A percentile compares a stretch with the other conserved stretches of the same genome.
Evolutionary conservation across 2,113 vertebrate species (phyloP).

Genomic region (Tricholaema leucomelas): DNA sequence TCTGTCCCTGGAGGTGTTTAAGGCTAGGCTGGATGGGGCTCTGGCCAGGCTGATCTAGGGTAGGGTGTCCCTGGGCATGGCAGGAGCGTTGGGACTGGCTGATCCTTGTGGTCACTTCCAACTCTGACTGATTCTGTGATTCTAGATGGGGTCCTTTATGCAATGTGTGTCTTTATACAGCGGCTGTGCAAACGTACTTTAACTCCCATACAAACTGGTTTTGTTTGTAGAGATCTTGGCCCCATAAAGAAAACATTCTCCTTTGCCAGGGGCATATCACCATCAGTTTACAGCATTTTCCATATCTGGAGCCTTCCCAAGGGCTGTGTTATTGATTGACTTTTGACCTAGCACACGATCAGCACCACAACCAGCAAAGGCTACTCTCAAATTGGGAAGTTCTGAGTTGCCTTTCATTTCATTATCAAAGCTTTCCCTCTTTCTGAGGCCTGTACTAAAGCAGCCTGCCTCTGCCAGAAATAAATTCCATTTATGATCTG

Average conservation of each 20-base stretch:
- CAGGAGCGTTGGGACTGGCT: no score
- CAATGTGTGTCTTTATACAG: not conserved
- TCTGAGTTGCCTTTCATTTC: constrained; percentile 38
- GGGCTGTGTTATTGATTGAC: not conserved
- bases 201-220: not conserved
- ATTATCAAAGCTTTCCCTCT: not conserved
- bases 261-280: not conserved
- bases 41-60: no score
- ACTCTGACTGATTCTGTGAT: no score
- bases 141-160: no score
- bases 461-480: constrained; percentile 1
- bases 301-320: not conserved
- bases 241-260: not conserved
- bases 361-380: not conserved
- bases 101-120: no score
- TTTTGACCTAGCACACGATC: not conserved
- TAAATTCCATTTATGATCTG: constrained; percentile 10
- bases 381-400: not conserved
- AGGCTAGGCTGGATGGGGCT: no score
- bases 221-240: not conserved
- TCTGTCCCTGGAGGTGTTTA: no score
- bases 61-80: no score
- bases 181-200: not conserved
- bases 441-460: constrained; percentile 19
- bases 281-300: not conserved